phyloP scores from a whole-genome alignment of 2,888 invertebrate genomes.

The Oxyteleia sp. region DNA sequence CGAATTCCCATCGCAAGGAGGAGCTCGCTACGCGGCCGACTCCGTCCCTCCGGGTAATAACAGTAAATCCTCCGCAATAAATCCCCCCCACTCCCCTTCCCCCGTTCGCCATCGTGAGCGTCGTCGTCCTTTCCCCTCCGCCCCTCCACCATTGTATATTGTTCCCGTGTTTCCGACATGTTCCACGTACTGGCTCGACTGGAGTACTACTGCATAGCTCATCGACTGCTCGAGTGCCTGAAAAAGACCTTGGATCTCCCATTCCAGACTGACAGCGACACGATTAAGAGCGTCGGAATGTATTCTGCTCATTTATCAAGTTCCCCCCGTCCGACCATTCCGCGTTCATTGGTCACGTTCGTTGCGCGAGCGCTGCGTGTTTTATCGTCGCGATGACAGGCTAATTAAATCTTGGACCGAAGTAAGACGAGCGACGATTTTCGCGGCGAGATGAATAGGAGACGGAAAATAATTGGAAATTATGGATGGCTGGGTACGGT shows the following conservation, averaged over 20 bases:
- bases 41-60: slow-evolving; percentile 84
- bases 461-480: slow-evolving; percentile 49
- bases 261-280: slow-evolving; percentile 58
- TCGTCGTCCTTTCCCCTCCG: slow-evolving; percentile 47
- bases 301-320: slow-evolving; percentile 53
- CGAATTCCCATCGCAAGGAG: neutral
- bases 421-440: slow-evolving; percentile 18
- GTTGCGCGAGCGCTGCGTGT: no score
- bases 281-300: slow-evolving; percentile 58
- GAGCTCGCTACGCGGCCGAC: slow-evolving; percentile 69
- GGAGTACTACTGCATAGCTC: slow-evolving; percentile 45
- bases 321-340: no score
- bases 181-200: slow-evolving; percentile 74
- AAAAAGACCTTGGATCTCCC: slow-evolving; percentile 62
- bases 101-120: slow-evolving; percentile 25
- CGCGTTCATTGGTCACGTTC: slow-evolving; percentile 43
- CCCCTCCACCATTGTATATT: slow-evolving; percentile 80
- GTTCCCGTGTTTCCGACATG: slow-evolving; percentile 78
- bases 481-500: neutral
- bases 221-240: slow-evolving; percentile 58
- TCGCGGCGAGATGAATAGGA: slow-evolving; percentile 33
- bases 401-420: slow-evolving; percentile 51
- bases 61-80: slow-evolving; percentile 87
- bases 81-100: slow-evolving; percentile 80
- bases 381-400: slow-evolving; percentile 42